Base-by-base conservation (phyloP, 2,113 vertebrate genomes). In the Ivindomyrus marchei region DNA sequence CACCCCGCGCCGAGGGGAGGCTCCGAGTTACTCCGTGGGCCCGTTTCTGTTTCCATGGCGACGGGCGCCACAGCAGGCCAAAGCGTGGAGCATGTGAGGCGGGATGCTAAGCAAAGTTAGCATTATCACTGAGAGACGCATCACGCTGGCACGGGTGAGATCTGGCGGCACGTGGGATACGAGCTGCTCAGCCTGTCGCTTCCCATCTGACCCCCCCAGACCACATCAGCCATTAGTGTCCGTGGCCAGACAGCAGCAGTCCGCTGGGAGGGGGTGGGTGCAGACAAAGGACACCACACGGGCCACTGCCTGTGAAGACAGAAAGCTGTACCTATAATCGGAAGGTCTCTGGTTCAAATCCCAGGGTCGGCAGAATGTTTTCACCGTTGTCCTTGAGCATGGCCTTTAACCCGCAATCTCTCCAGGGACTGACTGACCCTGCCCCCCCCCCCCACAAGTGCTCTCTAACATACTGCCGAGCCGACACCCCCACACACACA, bases 31-130 rank as follows among this genome's bases (percentile, higher is more conserved):
- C n/a, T 70, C 62, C 21, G 39, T 31, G 91, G 49, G 88, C 85
- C 89, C 27, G 83, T 47, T 89, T 80, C 92, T 95, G 95, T 95
- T 95, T 94, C 95, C 93, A 95, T 94, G 94, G 93, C 94, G 92
- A 95, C 95, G 88, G 66, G 90, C 90, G 90, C 89, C 92, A 91
- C 91, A 93, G 77, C 92, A 84, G 8, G 83, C 89, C 89, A 58
- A 92, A 74, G 91, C 93, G 90, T 92, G 84, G 85, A 77, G 47
- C n/a, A 27, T 77, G 53, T 88, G 90, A 87, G 86, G 70, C 31
- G 52, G 89, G 49, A 89, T n/a, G 87, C 89, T 91, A 90, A 91
- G 91, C 89, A 90, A 90, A 87, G 90, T 92, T 90, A 80, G 86
- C 74, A 84, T 85, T 87, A 90, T n/a, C 3, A 15, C 49, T 11